phyloP scores from a whole-genome alignment of 1,140 invertebrate genomes.

The Bicyclus anynana region DNA sequence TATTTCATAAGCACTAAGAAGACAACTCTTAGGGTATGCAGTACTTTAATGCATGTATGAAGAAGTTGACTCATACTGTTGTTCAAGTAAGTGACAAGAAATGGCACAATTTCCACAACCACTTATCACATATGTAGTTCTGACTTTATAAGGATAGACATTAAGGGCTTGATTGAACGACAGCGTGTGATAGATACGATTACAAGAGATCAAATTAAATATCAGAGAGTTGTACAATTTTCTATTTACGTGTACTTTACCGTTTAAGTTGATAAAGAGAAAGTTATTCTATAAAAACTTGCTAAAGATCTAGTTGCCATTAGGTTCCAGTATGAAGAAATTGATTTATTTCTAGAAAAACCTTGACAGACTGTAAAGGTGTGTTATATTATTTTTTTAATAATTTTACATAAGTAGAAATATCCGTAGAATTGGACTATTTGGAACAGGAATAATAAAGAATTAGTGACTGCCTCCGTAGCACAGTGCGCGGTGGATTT shows the following conservation, averaged over 20 bases:
- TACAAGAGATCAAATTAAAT: no score
- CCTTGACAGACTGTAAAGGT: not conserved
- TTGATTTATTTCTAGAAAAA: not conserved
- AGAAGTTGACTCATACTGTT: not conserved
- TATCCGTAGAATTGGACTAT: no score
- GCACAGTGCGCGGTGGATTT: no score
- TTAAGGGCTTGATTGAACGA: not conserved
- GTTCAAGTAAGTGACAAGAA: constrained; percentile 22
- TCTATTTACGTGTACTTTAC: constrained; percentile 21
- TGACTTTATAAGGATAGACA: constrained; percentile 2
- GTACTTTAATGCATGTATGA: not conserved
- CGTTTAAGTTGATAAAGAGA: constrained; percentile 19
- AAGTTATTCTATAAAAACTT: constrained; percentile 6
- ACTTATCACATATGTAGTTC: constrained; percentile 1
- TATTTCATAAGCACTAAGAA: no score
- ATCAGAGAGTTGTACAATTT: constrained; percentile 22
- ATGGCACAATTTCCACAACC: constrained; percentile 37
- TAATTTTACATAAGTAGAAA: no score
- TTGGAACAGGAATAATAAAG: no score
- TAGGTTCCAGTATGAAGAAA: not conserved
- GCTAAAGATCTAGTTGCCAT: not conserved
- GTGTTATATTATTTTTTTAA: not conserved
- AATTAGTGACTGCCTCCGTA: no score
- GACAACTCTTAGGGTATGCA: no score
- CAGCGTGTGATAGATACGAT: not conserved